Conservation (phyloP, 2,888 invertebrate species). For the Folsomia manolachei region DNA sequence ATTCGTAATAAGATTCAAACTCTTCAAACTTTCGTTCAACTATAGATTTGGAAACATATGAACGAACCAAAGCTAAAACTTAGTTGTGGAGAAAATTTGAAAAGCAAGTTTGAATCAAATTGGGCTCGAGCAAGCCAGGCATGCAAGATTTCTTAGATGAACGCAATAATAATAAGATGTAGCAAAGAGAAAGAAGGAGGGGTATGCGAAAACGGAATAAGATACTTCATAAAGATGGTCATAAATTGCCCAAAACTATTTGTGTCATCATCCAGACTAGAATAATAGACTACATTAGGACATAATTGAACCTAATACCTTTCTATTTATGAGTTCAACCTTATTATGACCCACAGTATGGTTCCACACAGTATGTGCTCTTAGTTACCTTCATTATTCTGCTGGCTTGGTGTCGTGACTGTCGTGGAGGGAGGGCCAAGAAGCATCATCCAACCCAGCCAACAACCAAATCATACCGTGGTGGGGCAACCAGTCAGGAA, state of each 20-base stretch:
- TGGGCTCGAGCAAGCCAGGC: too few species aligned
- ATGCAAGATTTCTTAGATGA: neutral
- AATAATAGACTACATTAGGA: constrained; percentile 29
- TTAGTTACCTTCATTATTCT: constrained; percentile 12
- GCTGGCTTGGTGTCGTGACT: neutral
- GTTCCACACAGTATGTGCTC: constrained; percentile 9
- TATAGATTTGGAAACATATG: neutral
- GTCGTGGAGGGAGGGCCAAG: too few species aligned
- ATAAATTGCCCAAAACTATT: constrained; percentile 20
- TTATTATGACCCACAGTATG: constrained; percentile 14
- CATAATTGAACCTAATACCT: constrained; percentile 28
- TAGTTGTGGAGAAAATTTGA: neutral
- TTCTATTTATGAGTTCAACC: constrained; percentile 19
- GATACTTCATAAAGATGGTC: constrained; percentile 14
- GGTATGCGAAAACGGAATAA: neutral
- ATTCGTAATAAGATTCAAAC: neutral
- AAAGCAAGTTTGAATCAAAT: neutral
- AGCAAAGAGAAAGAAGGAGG: neutral
- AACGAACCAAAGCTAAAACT: too few species aligned
- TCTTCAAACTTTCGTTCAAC: neutral
- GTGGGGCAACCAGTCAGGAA: too few species aligned
- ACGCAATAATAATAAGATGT: neutral
- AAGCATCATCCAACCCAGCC: too few species aligned
- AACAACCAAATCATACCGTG: too few species aligned
- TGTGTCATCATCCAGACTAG: constrained; percentile 24